Evolutionary conservation across 2,888 invertebrate genomes (phyloP).

Genomic region (Melolontha melolontha): DNA sequence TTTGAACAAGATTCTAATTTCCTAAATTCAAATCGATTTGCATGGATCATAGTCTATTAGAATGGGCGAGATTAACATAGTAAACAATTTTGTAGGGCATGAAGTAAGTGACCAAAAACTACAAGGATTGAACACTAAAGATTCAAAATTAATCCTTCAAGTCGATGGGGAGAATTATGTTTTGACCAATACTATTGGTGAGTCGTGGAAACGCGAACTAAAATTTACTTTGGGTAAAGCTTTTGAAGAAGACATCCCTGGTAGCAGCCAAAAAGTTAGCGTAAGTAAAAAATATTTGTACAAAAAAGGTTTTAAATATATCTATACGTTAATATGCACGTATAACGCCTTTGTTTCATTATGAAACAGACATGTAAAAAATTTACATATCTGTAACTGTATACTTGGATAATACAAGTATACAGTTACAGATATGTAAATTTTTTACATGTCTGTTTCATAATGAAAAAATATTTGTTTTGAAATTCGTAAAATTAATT

Average conservation of each 20-base stretch:
- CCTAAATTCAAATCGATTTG: too few species aligned
- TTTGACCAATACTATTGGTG: conserved; percentile 35
- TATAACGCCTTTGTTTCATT: too few species aligned
- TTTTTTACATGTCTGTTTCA: too few species aligned
- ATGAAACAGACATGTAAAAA: too few species aligned
- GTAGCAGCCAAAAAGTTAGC: conserved; percentile 39
- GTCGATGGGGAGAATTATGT: conserved; percentile 50
- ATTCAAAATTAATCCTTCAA: conserved; percentile 42
- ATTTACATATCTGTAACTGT: too few species aligned
- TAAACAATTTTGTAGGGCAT: conserved; percentile 17
- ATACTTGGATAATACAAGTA: too few species aligned
- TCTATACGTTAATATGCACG: too few species aligned
- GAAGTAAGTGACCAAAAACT: conserved; percentile 50
- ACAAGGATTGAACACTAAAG: conserved; percentile 42
- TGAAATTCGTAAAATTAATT: neutral
- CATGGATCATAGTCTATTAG: too few species aligned
- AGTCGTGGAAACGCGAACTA: conserved; percentile 34
- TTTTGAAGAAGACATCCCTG: conserved; percentile 47
- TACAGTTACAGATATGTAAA: too few species aligned
- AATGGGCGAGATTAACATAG: too few species aligned
- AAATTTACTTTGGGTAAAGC: conserved; percentile 48
- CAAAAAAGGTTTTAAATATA: too few species aligned
- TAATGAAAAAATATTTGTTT: conserved; percentile 14
- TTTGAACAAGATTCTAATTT: too few species aligned
- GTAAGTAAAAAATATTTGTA: conserved; percentile 25